Evolutionary conservation across 2,888 invertebrate genomes (phyloP), one percentile per base, ranked within the genome.

Genomic region (Aphrophora alni): DNA sequence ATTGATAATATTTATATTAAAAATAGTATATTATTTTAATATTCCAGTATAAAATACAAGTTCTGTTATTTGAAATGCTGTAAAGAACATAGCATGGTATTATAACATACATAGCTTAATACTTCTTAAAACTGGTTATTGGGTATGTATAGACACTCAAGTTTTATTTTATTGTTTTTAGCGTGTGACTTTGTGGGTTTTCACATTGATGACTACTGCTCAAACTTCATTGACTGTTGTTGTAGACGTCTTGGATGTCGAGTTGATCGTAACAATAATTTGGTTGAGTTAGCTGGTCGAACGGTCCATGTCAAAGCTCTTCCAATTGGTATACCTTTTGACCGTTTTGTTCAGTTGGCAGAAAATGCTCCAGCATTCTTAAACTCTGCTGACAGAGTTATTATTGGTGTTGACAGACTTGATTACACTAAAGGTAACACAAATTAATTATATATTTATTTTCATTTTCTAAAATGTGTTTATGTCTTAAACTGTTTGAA

Each of bases 111-210:
- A n/a, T n/a, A n/a, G n/a, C n/a, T n/a, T n/a, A n/a, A n/a, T n/a
- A n/a, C n/a, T n/a, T n/a, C n/a, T n/a, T n/a, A n/a, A n/a, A n/a
- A n/a, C n/a, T n/a, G n/a, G n/a, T n/a, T n/a, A n/a, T n/a, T n/a
- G n/a, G n/a, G n/a, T n/a, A n/a, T n/a, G n/a, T n/a, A n/a, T n/a
- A n/a, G n/a, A n/a, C n/a, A n/a, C n/a, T n/a, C n/a, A n/a, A n/a
- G n/a, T n/a, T n/a, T 33, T 33, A 75, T 8, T 71, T 75, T 72
- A 69, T 44, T 74, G 25, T 38, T 79, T 82, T 68, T 80, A 86
- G 88, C 87, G 7, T 88, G 89, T 85, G 90, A 90, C 80, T 88
- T 90, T 85, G 89, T 89, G 73, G 88, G 88, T 7, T 89, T 89
- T 83, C 89, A 89, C 84, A 88, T 88, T 78, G 88, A 88, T 80